phyloP scores from a whole-genome alignment of 2,888 invertebrate genomes.

The Clivina fossor region DNA sequence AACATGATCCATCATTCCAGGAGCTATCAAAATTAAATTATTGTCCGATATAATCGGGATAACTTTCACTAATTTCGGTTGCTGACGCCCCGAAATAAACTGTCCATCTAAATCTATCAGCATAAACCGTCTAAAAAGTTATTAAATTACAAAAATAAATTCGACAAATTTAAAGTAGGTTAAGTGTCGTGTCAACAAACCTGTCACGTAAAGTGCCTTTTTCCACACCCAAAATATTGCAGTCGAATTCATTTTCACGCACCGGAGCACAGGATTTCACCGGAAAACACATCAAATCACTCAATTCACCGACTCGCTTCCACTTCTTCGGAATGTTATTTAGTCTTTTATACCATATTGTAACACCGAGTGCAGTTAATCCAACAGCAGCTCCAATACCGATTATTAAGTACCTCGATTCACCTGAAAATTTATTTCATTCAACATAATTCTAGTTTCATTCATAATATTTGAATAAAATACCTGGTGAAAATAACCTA shows the following conservation, averaged over 20 bases:
- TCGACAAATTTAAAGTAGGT: not conserved
- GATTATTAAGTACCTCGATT: constrained; percentile 22
- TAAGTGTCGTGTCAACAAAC: constrained; percentile 41
- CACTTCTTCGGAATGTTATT: constrained; percentile 55
- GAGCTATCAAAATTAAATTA: constrained; percentile 58
- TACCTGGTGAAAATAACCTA: no score
- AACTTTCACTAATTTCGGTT: constrained; percentile 59
- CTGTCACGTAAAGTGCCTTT: constrained; percentile 61
- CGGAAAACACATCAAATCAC: constrained; percentile 59
- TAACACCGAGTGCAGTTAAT: constrained; percentile 29
- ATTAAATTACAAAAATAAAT: not conserved
- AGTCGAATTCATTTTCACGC: constrained; percentile 56
- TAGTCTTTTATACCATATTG: constrained; percentile 37
- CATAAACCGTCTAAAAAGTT: constrained; percentile 57
- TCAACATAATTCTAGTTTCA: no score
- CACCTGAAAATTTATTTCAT: constrained; percentile 31
- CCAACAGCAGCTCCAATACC: constrained; percentile 31
- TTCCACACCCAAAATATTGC: constrained; percentile 58
- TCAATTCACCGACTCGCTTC: constrained; percentile 61
- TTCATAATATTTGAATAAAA: no score
- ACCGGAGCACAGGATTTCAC: constrained; percentile 63
- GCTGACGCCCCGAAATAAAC: constrained; percentile 61
- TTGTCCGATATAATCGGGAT: constrained; percentile 57
- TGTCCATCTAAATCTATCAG: constrained; percentile 59
- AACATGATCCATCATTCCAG: constrained; percentile 58